Percentiles rank a stretch among this genome's conserved stretches.
Conservation (phyloP, 1,140 invertebrate species). For the Drosophila setifemur region DNA sequence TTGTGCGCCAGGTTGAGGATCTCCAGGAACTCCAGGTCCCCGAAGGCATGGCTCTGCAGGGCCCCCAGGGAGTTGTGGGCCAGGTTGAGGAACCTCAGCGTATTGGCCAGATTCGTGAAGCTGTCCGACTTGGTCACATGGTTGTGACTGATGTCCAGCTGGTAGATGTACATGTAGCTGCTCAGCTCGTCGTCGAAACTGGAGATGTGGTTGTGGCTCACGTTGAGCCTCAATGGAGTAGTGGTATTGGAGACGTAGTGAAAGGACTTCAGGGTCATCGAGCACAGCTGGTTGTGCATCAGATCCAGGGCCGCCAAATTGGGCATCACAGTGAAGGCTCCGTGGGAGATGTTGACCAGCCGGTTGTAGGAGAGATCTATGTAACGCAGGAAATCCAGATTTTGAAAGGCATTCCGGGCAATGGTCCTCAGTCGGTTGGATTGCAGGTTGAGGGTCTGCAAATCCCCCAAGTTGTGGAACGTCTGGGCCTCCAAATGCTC, state of each 20-base stretch:
- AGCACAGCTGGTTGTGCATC: slow-evolving; percentile 87
- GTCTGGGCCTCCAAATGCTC: slow-evolving; percentile 85
- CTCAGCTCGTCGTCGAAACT: slow-evolving; percentile 84
- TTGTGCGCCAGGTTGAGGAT: slow-evolving; percentile 90
- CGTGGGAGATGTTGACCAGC: slow-evolving; percentile 85
- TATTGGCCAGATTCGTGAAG: slow-evolving; percentile 85
- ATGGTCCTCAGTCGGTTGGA: slow-evolving; percentile 87
- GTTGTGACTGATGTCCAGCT: slow-evolving; percentile 89
- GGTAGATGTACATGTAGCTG: slow-evolving; percentile 85
- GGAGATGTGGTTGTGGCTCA: slow-evolving; percentile 87
- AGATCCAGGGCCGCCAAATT: slow-evolving; percentile 88
- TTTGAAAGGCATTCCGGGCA: slow-evolving; percentile 85
- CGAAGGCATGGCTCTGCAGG: slow-evolving; percentile 88
- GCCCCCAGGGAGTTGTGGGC: slow-evolving; percentile 89
- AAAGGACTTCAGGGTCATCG: slow-evolving; percentile 87
- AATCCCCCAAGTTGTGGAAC: slow-evolving; percentile 85
- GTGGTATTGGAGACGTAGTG: slow-evolving; percentile 86
- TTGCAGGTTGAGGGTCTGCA: slow-evolving; percentile 88
- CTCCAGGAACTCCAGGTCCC: slow-evolving; percentile 87
- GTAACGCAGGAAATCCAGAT: slow-evolving; percentile 87
- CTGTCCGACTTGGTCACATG: slow-evolving; percentile 86
- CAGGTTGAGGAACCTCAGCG: slow-evolving; percentile 86
- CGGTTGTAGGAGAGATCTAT: slow-evolving; percentile 88
- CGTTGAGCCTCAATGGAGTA: slow-evolving; percentile 86
- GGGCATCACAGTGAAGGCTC: slow-evolving; percentile 87